Percentiles rank a stretch among this genome's conserved stretches.
Conservation (phyloP, 2,113 vertebrate genomes). For the Mungos mungo region DNA sequence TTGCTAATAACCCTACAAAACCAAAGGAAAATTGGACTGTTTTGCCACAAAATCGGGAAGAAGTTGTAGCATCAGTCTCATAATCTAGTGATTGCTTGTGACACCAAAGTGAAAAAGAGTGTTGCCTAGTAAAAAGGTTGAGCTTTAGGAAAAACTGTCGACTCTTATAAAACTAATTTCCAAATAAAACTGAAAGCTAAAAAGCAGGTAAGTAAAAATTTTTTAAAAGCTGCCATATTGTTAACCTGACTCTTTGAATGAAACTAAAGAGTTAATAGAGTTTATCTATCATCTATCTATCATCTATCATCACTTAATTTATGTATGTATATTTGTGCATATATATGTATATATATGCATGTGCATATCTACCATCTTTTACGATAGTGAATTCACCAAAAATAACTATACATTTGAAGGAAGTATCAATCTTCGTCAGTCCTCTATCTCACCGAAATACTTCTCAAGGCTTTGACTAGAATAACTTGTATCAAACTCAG, state of each 20-base stretch:
- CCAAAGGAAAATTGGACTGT: not conserved
- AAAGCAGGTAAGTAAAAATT: not conserved
- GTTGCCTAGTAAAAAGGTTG: not conserved
- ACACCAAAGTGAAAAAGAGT: not conserved
- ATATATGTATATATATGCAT: not conserved
- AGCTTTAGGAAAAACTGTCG: not conserved
- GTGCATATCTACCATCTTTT: not conserved
- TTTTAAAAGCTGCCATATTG: rapidly evolving
- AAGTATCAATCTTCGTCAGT: not conserved
- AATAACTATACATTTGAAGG: not conserved
- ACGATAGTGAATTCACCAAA: not conserved
- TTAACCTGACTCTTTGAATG: not conserved
- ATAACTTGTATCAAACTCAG: not conserved
- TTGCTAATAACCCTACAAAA: not conserved
- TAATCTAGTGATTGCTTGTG: not conserved
- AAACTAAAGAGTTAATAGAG: not conserved
- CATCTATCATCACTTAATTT: not conserved
- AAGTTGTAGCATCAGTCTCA: not conserved
- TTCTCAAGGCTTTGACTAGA: not conserved
- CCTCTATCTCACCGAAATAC: not conserved
- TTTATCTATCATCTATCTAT: not conserved
- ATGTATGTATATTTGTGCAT: not conserved
- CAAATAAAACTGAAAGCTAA: not conserved
- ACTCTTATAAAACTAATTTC: not conserved
- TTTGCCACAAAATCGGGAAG: not conserved